A percentile compares a stretch with the other conserved stretches of the same genome.
phyloP scores from a whole-genome alignment of 2,797 vertebrate species.

The Sebastolobus altivelis region DNA sequence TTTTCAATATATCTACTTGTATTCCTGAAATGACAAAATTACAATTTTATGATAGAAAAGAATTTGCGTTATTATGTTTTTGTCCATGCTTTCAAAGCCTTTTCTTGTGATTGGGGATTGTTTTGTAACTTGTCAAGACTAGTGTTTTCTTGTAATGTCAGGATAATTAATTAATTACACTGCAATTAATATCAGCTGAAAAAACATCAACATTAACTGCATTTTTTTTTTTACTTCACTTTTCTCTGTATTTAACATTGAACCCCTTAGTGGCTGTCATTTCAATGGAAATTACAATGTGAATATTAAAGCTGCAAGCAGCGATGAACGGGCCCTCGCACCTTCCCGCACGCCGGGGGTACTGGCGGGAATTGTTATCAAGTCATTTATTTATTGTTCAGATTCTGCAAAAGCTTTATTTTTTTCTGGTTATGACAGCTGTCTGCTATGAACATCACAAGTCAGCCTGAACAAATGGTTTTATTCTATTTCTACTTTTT shows the following conservation, averaged over 20 bases:
- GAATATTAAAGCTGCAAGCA: too few species aligned
- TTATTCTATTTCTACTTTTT: background rate
- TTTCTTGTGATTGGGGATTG: background rate
- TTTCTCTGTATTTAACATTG: slow-evolving; percentile 4
- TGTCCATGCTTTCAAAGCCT: background rate
- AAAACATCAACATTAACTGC: background rate
- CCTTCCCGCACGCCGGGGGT: too few species aligned
- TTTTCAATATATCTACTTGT: background rate
- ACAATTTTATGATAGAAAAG: background rate
- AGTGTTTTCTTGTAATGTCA: background rate
- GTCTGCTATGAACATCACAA: background rate
- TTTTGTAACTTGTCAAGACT: background rate
- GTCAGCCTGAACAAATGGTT: background rate
- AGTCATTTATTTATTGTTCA: slow-evolving; percentile 13
- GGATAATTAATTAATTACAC: too few species aligned
- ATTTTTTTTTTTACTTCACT: background rate
- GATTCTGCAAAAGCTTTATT: background rate
- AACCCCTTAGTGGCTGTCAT: background rate
- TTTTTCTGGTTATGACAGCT: background rate
- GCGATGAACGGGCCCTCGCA: too few species aligned
- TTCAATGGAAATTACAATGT: background rate
- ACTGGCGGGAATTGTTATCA: too few species aligned
- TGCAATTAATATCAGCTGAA: background rate
- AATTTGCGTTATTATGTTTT: background rate
- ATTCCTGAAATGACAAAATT: background rate